Evolutionary conservation across 2,797 vertebrate genomes (phyloP).

Genomic region (Rhinoraja longicauda): DNA sequence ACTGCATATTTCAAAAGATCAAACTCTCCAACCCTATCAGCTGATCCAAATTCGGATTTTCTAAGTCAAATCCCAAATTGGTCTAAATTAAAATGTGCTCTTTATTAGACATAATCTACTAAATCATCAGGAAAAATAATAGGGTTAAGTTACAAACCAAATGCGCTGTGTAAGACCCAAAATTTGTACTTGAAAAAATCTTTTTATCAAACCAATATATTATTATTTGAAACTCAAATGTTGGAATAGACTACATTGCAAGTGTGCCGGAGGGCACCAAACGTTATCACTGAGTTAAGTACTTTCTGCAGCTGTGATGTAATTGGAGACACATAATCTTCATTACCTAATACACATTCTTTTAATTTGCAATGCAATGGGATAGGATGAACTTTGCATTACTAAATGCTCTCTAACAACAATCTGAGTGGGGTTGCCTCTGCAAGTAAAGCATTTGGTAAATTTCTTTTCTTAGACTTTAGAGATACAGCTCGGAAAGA

Average conservation of each 20-base stretch:
- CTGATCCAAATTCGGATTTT: conserved; percentile 13
- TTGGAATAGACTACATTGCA: background rate
- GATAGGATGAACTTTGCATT: background rate
- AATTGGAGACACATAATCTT: background rate
- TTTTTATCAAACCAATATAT: background rate
- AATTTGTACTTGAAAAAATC: background rate
- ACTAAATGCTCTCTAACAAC: background rate
- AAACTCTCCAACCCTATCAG: background rate
- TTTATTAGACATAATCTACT: background rate
- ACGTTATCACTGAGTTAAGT: background rate
- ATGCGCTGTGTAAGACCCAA: background rate
- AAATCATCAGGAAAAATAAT: background rate
- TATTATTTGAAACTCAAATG: background rate
- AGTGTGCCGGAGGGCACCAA: background rate
- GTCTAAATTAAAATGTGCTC: background rate
- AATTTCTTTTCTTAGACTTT: background rate
- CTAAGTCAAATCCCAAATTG: background rate
- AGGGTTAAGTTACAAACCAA: background rate
- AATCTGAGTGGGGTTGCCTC: background rate
- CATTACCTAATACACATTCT: background rate
- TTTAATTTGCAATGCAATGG: background rate
- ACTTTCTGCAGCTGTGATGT: background rate
- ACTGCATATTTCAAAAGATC: background rate
- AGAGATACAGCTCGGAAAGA: no score
- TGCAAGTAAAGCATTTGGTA: background rate